These are phyloP conservation scores for Dipodomys stephensi DNA, from an alignment of 2,113 vertebrate genomes.

Conservation along the genomic window DNA sequence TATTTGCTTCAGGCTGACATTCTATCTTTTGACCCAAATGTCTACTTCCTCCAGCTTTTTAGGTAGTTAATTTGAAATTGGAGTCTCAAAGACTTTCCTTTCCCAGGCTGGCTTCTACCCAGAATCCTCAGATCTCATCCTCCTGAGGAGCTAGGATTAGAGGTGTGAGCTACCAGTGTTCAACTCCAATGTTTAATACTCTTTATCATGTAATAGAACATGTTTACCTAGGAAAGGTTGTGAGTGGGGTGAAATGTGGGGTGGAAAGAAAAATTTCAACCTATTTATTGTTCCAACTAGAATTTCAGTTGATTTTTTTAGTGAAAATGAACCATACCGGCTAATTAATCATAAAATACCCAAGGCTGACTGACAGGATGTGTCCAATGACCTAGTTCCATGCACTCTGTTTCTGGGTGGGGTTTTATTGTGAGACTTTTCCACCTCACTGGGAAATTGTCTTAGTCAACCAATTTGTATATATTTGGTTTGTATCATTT, in stretches of 20 bases:
- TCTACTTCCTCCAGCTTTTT: too few species aligned
- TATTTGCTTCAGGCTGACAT: too few species aligned
- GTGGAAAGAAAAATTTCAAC: neutral
- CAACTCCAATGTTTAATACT: too few species aligned
- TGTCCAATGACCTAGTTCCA: slow-evolving; percentile 60
- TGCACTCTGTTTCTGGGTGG: slow-evolving; percentile 57
- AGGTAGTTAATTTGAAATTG: too few species aligned
- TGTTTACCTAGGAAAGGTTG: neutral
- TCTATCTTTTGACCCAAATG: too few species aligned
- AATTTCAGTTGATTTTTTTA: slow-evolving; percentile 39
- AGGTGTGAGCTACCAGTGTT: too few species aligned
- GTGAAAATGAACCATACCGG: slow-evolving; percentile 11
- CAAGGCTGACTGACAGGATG: slow-evolving; percentile 3
- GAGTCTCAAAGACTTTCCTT: too few species aligned
- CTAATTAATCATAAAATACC: slow-evolving; percentile 67
- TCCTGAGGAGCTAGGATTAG: too few species aligned
- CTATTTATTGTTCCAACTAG: neutral
- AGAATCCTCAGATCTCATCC: too few species aligned
- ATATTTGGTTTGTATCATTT: slow-evolving; percentile 80
- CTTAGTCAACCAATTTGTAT: slow-evolving; percentile 72
- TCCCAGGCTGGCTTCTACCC: too few species aligned
- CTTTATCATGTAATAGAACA: neutral
- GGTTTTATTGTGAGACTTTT: slow-evolving; percentile 70
- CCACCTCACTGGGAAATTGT: slow-evolving; percentile 61
- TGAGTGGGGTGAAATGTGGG: too few species aligned